phyloP scores from a whole-genome alignment of 2,113 vertebrate species.

The Prolemur simus region DNA sequence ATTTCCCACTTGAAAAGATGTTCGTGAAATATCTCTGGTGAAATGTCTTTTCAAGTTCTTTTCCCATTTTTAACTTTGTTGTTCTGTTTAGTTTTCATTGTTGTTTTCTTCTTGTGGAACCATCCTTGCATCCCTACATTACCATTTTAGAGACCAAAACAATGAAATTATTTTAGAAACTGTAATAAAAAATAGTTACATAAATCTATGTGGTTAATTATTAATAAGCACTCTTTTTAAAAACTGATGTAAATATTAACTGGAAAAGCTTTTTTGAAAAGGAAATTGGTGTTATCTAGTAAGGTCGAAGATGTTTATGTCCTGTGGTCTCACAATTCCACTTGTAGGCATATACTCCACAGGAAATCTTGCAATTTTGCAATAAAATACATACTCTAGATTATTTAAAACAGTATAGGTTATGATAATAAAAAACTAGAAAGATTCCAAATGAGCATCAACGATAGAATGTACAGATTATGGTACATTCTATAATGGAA shows the following conservation, averaged over 20 bases:
- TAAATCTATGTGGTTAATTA: not conserved
- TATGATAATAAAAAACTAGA: not conserved
- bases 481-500: not conserved
- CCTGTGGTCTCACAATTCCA: not conserved
- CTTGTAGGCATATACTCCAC: not conserved
- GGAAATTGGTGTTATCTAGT: not conserved
- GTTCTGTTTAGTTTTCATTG: not conserved
- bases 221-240: not conserved
- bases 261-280: not conserved
- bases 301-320: not conserved
- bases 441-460: not conserved
- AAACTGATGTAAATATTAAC: not conserved
- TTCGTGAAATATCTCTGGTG: not conserved
- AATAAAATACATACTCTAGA: not conserved
- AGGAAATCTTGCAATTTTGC: not conserved
- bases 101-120: not conserved
- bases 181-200: not conserved
- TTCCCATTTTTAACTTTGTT: not conserved
- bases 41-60: not conserved
- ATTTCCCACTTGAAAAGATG: not conserved
- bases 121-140: too few species aligned
- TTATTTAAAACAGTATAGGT: not conserved
- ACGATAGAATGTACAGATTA: not conserved
- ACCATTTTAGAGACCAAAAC: too few species aligned
- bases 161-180: not conserved